Conservation (phyloP, 2,888 invertebrate species). For the Ichneumoninae sp. region DNA sequence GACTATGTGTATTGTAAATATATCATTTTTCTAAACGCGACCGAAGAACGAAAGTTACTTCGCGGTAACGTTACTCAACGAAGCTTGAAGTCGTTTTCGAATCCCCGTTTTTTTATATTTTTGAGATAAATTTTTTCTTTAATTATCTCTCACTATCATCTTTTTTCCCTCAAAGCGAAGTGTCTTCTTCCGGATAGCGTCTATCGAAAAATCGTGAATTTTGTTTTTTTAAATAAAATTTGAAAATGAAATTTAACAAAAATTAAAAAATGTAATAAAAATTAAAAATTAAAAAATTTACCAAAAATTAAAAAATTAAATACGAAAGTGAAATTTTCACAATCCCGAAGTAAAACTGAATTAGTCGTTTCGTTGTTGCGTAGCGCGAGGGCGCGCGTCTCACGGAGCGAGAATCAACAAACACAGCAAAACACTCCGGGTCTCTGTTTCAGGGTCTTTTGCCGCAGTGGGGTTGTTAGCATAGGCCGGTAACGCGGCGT, state of each 20-base stretch:
- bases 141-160: too few species aligned
- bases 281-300: not conserved
- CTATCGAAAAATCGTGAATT: not conserved
- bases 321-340: not conserved
- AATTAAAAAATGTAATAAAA: not conserved
- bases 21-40: constrained; percentile 25
- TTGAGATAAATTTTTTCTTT: not conserved
- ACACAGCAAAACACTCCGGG: constrained; percentile 19
- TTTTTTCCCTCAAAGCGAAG: too few species aligned
- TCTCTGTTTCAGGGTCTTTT: constrained; percentile 34
- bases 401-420: constrained; percentile 46
- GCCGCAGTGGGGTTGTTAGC: constrained; percentile 48
- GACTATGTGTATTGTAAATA: constrained; percentile 23
- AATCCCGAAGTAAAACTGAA: not conserved
- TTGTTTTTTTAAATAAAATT: not conserved
- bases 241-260: not conserved
- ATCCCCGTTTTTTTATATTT: not conserved
- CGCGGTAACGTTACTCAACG: not conserved
- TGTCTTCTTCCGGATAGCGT: too few species aligned
- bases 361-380: not conserved
- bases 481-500: constrained; percentile 48
- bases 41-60: not conserved
- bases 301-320: not conserved
- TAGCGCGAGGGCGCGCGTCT: constrained; percentile 6
- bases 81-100: not conserved